Conservation (phyloP, 2,113 vertebrate species). For the Carettochelys insculpta region DNA sequence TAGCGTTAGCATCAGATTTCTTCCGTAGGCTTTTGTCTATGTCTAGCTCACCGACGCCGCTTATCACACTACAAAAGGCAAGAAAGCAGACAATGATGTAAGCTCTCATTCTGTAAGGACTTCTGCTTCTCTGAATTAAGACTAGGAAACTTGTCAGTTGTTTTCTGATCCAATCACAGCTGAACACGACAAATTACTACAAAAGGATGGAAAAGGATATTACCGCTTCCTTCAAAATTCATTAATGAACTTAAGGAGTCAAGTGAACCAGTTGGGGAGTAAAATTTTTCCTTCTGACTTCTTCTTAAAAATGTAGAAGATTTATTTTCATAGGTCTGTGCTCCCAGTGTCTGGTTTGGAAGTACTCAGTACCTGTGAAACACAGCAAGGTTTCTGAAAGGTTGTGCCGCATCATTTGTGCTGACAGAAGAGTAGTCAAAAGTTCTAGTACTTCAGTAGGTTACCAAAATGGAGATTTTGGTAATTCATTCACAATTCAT, state of each 20-base stretch:
- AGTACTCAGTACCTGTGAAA: not conserved
- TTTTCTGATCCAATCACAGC: not conserved
- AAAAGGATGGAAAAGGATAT: not conserved
- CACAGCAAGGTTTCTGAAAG: not conserved
- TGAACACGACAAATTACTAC: not conserved
- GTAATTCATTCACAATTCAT: no score
- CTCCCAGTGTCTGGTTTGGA: not conserved
- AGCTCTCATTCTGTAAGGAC: rapidly evolving
- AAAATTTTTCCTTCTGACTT: not conserved
- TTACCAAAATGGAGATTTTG: rapidly evolving
- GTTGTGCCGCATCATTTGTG: not conserved
- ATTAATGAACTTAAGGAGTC: not conserved
- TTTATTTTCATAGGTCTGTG: not conserved
- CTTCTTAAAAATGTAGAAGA: not conserved
- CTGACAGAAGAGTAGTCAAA: not conserved
- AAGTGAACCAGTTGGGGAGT: not conserved
- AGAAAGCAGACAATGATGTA: not conserved
- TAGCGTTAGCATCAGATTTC: not conserved
- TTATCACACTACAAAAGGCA: slow-evolving; percentile 84
- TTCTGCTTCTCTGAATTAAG: rapidly evolving
- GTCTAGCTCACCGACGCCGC: slow-evolving; percentile 91
- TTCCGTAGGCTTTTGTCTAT: slow-evolving; percentile 75
- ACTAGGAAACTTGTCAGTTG: not conserved
- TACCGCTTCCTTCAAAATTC: not conserved
- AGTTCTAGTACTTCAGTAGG: not conserved